Conservation (phyloP, 2,888 invertebrate genomes). For the Drosophila koepferae region DNA sequence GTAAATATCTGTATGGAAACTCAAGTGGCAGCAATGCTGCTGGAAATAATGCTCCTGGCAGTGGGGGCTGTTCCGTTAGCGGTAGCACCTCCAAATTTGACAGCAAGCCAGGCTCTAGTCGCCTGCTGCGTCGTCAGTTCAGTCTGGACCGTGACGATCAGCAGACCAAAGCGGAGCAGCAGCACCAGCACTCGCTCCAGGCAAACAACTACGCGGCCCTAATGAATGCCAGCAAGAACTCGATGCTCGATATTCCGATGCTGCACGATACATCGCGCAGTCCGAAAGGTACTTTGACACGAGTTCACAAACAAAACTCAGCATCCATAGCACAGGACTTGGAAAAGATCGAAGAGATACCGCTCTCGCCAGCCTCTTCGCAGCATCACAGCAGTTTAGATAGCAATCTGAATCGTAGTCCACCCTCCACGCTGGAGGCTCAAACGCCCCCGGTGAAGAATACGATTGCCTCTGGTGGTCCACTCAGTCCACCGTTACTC, state of each 20-base stretch:
- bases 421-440: slow-evolving; percentile 81
- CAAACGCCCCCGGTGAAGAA: slow-evolving; percentile 67
- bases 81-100: slow-evolving; percentile 74
- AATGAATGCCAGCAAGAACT: slow-evolving; percentile 67
- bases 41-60: slow-evolving; percentile 69
- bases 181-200: slow-evolving; percentile 75
- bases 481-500: slow-evolving; percentile 61
- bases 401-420: slow-evolving; percentile 84
- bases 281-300: slow-evolving; percentile 79
- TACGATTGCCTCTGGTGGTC: slow-evolving; percentile 18
- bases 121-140: slow-evolving; percentile 88
- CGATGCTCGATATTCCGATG: slow-evolving; percentile 83
- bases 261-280: slow-evolving; percentile 84
- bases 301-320: slow-evolving; percentile 89
- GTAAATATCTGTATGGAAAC: slow-evolving; percentile 82
- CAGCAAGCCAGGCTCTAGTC: slow-evolving; percentile 85
- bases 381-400: slow-evolving; percentile 84
- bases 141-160: slow-evolving; percentile 89
- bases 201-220: slow-evolving; percentile 63
- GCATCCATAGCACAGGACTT: slow-evolving; percentile 89
- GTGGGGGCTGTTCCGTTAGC: slow-evolving; percentile 62
- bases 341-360: slow-evolving; percentile 89
- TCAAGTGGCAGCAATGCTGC: slow-evolving; percentile 28
- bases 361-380: slow-evolving; percentile 86
- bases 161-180: slow-evolving; percentile 75